These are phyloP conservation scores for Phaedon cochleariae DNA, from an alignment of 2,888 invertebrate species.

Conservation along the genomic window DNA sequence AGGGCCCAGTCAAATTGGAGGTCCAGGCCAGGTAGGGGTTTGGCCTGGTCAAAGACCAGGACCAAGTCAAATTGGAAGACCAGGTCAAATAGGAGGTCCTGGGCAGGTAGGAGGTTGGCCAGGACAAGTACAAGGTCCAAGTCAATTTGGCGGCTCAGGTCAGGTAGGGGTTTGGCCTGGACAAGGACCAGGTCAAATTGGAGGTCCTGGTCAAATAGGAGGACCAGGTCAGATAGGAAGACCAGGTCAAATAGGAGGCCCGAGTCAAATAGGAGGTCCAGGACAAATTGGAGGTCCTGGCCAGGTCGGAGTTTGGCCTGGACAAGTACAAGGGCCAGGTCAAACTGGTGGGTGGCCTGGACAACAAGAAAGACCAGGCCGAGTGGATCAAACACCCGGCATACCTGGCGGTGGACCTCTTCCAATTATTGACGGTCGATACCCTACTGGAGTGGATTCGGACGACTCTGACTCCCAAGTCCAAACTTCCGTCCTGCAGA, in stretches of 20 bases:
- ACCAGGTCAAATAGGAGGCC: not conserved
- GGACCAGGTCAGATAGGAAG: slow-evolving; percentile 25
- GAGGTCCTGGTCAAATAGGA: slow-evolving; percentile 15
- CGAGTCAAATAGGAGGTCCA: slow-evolving; percentile 10
- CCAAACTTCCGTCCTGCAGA: slow-evolving; percentile 69
- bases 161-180: slow-evolving; percentile 26
- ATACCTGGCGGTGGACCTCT: slow-evolving; percentile 8
- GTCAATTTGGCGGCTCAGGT: slow-evolving; percentile 32
- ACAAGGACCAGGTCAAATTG: slow-evolving; percentile 36
- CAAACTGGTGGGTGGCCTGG: slow-evolving; percentile 22
- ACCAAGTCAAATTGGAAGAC: slow-evolving; percentile 22
- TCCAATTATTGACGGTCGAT: slow-evolving; percentile 12
- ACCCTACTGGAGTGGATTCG: slow-evolving; percentile 11
- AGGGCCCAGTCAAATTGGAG: slow-evolving; percentile 26
- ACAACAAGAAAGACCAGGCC: slow-evolving; percentile 23
- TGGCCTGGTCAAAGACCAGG: slow-evolving; percentile 9
- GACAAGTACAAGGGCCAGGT: slow-evolving; percentile 23
- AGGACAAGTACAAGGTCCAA: slow-evolving; percentile 24
- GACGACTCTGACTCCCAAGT: slow-evolving; percentile 81
- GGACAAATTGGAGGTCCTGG: slow-evolving; percentile 20
- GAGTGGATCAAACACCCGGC: slow-evolving; percentile 7
- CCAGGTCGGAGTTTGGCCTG: slow-evolving; percentile 13
- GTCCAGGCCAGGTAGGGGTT: slow-evolving; percentile 19
- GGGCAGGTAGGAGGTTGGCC: slow-evolving; percentile 20
- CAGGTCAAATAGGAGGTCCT: slow-evolving; percentile 21